phyloP scores from a whole-genome alignment of 64 coral and sea anemone species.

The Montipora capricornis region DNA sequence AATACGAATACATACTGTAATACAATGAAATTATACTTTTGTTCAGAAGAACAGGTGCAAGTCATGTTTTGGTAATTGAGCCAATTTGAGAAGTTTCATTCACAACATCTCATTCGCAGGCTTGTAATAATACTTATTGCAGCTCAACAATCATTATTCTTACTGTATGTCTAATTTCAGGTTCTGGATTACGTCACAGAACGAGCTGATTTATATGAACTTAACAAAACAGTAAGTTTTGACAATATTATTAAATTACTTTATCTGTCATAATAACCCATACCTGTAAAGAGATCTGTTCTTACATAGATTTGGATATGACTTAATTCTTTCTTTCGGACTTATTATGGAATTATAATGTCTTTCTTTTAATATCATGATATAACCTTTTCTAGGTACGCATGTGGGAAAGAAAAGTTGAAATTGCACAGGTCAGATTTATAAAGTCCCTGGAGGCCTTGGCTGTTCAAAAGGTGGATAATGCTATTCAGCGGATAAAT shows the following conservation, averaged over 20 bases:
- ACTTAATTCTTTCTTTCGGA: no score
- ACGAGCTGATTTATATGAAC: constrained; percentile 95
- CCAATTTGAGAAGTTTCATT: no score
- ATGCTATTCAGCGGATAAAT: not conserved
- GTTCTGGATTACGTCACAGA: constrained; percentile 98
- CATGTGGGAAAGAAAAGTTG: constrained; percentile 99
- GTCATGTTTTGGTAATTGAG: no score
- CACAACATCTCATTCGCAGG: no score
- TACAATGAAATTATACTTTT: no score
- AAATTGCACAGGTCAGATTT: constrained; percentile 91
- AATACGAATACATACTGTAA: no score
- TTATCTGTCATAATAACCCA: no score
- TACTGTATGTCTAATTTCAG: constrained; percentile 14
- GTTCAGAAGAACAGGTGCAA: no score
- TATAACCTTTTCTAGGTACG: constrained; percentile 49
- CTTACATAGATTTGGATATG: not conserved
- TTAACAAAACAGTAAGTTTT: constrained; percentile 89
- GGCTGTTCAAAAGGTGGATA: not conserved
- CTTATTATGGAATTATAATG: not conserved
- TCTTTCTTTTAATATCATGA: not conserved
- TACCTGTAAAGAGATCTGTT: no score
- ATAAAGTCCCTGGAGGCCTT: not conserved
- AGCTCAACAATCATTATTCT: no score
- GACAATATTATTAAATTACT: not conserved
- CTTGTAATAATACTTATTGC: no score